Evolutionary conservation across 1,140 invertebrate genomes (phyloP), one percentile per base, ranked within the genome.

Genomic region (Eupristina koningsbergeri): DNA sequence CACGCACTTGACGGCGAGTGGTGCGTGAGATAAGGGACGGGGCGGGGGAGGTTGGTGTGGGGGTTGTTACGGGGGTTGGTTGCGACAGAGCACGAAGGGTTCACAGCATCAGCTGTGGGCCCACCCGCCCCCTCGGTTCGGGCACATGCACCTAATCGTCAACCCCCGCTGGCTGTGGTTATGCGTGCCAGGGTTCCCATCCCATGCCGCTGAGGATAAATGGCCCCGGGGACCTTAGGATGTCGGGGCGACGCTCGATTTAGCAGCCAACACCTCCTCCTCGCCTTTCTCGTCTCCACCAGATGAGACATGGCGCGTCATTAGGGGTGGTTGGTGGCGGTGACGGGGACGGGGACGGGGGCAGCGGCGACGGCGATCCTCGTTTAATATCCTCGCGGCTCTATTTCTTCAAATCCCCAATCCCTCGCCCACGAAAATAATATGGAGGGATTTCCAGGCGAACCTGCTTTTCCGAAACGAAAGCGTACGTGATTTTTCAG

Each of bases 301-400:
- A 80, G 78, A 80, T 80, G 78, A 80, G 78, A 76, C 74, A 76
- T 76, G 50, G 74, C 50, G 50, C 50, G 74, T 36, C 50, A 76
- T 76, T 76, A 76, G n/a, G 45, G 58, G 26, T n/a, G n/a, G n/a
- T n/a, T 7, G 41, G 41, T 11, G 11, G 41, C 26, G 58, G 15
- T n/a, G 26, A 3, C 7, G n/a, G 58, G 3, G 11, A 29, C 5
- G 41, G 41, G 6, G 11, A 11, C 26, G 58, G 15, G 11, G 41
- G 41, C 41, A 45, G 41, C 26, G 58, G 15, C 15, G 26, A 3
- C 7, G n/a, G 58, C 26, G 11, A 29, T 9, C 61, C 61, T 31
- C 61, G n/a, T 64, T 58, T 58, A 58, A 58, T 64, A 64, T 64
- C 61, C n/a, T 64, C 13, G n/a, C 61, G 13, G 29, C 41, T 45